phyloP scores from a whole-genome alignment of 2,888 invertebrate species.

The Metallyticus violacea region DNA sequence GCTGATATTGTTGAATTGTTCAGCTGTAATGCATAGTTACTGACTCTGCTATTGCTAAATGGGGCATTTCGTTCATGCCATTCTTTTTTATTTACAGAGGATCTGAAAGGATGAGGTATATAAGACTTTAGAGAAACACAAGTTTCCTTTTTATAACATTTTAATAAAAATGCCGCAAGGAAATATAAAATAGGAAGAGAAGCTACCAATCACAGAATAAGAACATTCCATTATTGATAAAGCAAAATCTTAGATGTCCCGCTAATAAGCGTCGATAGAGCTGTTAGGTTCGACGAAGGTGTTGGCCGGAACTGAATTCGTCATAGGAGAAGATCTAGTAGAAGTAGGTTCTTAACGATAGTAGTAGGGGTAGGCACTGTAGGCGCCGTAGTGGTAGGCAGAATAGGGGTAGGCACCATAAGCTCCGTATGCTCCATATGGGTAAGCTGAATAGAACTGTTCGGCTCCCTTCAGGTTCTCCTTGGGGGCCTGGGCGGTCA shows the following conservation, averaged over 20 bases:
- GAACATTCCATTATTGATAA: not conserved
- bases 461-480: not conserved
- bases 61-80: too few relatives aligned
- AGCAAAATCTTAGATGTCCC: not conserved
- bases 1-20: too few relatives aligned
- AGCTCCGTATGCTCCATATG: not conserved
- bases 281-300: not conserved
- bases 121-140: not conserved
- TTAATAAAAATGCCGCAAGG: not conserved
- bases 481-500: not conserved
- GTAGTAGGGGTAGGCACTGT: not conserved
- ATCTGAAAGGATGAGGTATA: too few relatives aligned
- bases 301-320: not conserved
- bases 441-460: not conserved
- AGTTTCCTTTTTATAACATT: not conserved
- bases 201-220: not conserved
- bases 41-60: too few relatives aligned
- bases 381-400: not conserved
- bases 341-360: not conserved
- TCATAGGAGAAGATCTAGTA: not conserved
- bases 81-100: too few relatives aligned
- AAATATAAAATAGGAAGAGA: not conserved
- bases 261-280: not conserved
- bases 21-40: too few relatives aligned
- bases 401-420: not conserved